Evolutionary conservation across 1,140 invertebrate genomes (phyloP).

Genomic region (Drosophila repletoides): DNA sequence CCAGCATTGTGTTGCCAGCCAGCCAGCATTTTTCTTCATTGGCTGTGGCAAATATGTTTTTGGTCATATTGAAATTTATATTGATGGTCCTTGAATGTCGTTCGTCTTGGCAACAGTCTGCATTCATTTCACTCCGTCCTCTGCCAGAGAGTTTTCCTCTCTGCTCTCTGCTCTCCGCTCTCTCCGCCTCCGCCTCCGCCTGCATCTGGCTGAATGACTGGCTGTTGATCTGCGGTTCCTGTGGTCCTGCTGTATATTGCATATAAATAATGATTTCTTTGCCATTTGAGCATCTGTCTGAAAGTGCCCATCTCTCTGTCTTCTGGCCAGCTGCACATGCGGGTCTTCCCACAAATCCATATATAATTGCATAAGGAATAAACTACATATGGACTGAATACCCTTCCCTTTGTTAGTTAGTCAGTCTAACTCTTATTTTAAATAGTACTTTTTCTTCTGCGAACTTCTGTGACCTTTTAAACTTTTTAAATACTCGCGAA

Average conservation of each 20-base stretch:
- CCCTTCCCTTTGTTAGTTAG: too few species aligned
- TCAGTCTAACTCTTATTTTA: too few species aligned
- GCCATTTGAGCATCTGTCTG: slow-evolving; percentile 39
- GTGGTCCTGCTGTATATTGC: slow-evolving; percentile 24
- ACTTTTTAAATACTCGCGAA: too few species aligned
- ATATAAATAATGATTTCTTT: slow-evolving; percentile 67
- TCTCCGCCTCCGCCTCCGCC: not conserved
- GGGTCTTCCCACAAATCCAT: slow-evolving; percentile 36
- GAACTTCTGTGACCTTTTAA: too few species aligned
- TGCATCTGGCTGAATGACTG: not conserved
- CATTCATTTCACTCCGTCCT: slow-evolving; percentile 46
- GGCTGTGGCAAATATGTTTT: slow-evolving; percentile 43
- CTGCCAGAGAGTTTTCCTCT: not conserved
- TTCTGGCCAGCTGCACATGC: slow-evolving; percentile 23
- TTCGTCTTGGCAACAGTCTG: slow-evolving; percentile 60
- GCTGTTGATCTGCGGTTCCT: slow-evolving; percentile 33
- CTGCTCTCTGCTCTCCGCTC: not conserved
- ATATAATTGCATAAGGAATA: slow-evolving; percentile 30
- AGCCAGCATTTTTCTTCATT: slow-evolving; percentile 61
- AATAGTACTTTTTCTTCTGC: too few species aligned
- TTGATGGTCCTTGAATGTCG: slow-evolving; percentile 51
- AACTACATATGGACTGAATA: not conserved
- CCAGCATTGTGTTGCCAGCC: not conserved
- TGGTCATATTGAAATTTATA: slow-evolving; percentile 64
- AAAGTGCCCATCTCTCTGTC: not conserved